Base-by-base conservation (phyloP, 2,888 invertebrate species). In the Dysmachus trigonus region DNA sequence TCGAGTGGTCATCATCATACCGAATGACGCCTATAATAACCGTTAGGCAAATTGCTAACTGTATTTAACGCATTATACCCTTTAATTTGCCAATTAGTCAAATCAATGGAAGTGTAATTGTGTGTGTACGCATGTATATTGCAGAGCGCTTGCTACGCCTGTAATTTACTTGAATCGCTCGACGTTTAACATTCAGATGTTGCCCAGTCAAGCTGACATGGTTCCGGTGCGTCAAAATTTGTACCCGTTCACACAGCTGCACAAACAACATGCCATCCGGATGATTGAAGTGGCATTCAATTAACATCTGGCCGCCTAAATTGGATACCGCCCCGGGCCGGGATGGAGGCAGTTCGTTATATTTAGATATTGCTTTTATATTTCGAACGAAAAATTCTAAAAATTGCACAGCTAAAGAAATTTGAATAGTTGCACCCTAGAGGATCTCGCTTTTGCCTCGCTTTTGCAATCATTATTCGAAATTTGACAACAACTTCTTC, bases 61-160 rank as follows among this genome's bases (percentile, higher is more conserved):
- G 88, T 87, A 88, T 87, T 88, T 87, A 88, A 87, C 88, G 88
- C 88, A 88, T 88, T 88, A 88, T 87, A 86, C 86, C 88, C 87
- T 88, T 88, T 89, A 89, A 89, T 89, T 89, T 89, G 88, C 87
- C 89, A 88, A 89, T 89, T 88, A 88, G 88, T 87, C 87, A 85
- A 88, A 88, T 88, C 88, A 87, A 88, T 88, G 86, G 88, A 87
- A 87, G 86, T 86, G 47, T 76, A 85, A 31, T 74, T 79, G 74
- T 85, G 74, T 85, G 74, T 33, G 85, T 51, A 4, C 8, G 18
- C n/a, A n/a, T 62, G 53, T 62, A 10, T 62, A 3, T 62, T 62
- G 27, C 62, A 62, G 22, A 3, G 62, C 51, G 18, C 15, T 73
- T 15, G 33, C 30, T 73, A 27, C 76, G 51, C 35, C 85, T 85